Evolutionary conservation across 2,888 invertebrate genomes (phyloP).

Genomic region (Salpingus planirostris): DNA sequence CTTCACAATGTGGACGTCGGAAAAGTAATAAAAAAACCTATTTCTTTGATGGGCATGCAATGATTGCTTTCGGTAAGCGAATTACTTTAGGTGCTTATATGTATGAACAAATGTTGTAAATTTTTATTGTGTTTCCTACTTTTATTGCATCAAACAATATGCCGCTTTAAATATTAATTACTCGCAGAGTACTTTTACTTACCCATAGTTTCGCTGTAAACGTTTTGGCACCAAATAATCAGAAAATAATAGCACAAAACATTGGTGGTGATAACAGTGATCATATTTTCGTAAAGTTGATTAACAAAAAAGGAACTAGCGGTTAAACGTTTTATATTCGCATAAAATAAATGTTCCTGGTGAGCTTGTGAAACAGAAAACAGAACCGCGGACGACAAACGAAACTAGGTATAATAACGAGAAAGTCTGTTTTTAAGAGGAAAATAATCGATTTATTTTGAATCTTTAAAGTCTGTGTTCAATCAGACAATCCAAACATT

Average conservation of each 20-base stretch:
- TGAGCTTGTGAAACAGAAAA: constrained; percentile 8
- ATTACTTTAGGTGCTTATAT: no score
- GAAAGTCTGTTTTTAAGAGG: constrained; percentile 17
- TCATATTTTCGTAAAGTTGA: constrained; percentile 26
- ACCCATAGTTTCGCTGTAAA: constrained; percentile 13
- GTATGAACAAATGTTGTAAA: no score
- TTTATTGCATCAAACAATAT: no score
- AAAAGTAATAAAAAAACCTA: no score
- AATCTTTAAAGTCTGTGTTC: constrained; percentile 32
- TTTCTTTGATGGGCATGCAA: no score
- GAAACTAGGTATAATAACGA: no score
- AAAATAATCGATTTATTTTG: constrained; percentile 33
- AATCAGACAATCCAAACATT: constrained; percentile 39
- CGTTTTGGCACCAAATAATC: constrained; percentile 18
- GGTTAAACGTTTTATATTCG: constrained; percentile 20
- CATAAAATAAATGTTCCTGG: constrained; percentile 17
- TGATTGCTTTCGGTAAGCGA: no score
- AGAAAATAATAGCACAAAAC: constrained; percentile 21
- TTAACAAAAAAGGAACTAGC: constrained; percentile 19
- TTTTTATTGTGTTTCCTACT: no score
- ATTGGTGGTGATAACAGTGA: constrained; percentile 20
- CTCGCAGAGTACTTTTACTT: no score
- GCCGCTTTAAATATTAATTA: no score
- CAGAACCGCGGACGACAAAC: no score
- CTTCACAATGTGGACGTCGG: no score